Evolutionary conservation across 2,113 vertebrate genomes (phyloP), one percentile per base, ranked within the genome.

Genomic region (Phainopepla nitens): DNA sequence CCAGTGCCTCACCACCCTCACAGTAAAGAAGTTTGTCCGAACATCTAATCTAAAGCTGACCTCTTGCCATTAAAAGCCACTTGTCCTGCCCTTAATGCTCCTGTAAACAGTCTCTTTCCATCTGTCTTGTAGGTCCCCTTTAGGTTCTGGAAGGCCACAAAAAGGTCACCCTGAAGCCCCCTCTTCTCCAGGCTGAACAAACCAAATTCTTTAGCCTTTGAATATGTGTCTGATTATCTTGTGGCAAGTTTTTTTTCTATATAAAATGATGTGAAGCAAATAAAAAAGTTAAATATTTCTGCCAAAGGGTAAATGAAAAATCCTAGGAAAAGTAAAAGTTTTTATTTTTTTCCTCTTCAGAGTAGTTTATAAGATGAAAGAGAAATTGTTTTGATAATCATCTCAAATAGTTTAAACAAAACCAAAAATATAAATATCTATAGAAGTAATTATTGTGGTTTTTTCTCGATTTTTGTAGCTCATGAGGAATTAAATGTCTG

Each of bases 111-210:
- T 15, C 6, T 36, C 31, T 35, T 25, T 15, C 42, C 57, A 19
- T 18, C 50, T 19, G 9, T 33, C 29, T 27, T 1, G 0, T 29
- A 29, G 16, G 7, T 7, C 2, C 13, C 6, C 13, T 54, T 62
- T 16, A 41, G 13, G 7, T 54, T 13, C 47, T 54, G 24, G 28
- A 54, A 62, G 20, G 29, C 4, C 29, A 29, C 47, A n/a, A 6
- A 8, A 25, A 62, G 2, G 2, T 29, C 11, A 54, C 3, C 39
- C 47, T n/a, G 13, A 41, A 79, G 2, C 24, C 5, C 54, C 11
- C 4, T 54, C 28, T 39, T n/a, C 13, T 54, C 47, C 24, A 54
- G 14, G 20, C 3, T 54, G 24, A 78, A 29, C 4, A 47, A 54
- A 54, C 1, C 16, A 39, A 29, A n/a, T 47, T 17, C 7, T 41